A percentile compares a stretch with the other conserved stretches of the same genome.
Evolutionary conservation across 1,140 invertebrate genomes (phyloP).

Genomic region (Galendromus occidentalis): DNA sequence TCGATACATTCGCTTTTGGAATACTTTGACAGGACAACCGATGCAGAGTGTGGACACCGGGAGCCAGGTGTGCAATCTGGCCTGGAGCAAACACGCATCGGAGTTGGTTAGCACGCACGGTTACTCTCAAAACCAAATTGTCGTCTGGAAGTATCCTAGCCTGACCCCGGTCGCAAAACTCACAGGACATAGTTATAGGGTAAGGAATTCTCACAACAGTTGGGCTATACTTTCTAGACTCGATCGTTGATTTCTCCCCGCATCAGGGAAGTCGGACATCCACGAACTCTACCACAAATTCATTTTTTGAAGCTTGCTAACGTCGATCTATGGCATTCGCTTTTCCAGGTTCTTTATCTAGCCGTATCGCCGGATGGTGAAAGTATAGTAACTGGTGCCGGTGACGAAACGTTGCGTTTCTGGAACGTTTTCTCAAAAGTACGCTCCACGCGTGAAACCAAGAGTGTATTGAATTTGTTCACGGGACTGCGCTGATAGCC

Average conservation of each 20-base stretch:
- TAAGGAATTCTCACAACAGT: slow-evolving; percentile 28
- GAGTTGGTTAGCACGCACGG: slow-evolving; percentile 97
- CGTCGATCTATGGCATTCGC: neutral
- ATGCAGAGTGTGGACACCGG: slow-evolving; percentile 97
- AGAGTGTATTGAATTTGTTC: slow-evolving; percentile 1
- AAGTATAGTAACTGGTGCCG: slow-evolving; percentile 95
- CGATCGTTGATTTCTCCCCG: neutral
- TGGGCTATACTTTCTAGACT: neutral
- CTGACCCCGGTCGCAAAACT: slow-evolving; percentile 91
- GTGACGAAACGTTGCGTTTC: slow-evolving; percentile 93
- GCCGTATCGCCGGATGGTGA: slow-evolving; percentile 97
- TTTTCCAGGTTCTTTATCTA: slow-evolving; percentile 17
- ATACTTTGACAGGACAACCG: slow-evolving; percentile 93
- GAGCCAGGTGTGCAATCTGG: slow-evolving; percentile 93
- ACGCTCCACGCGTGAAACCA: slow-evolving; percentile 35
- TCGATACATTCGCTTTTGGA: slow-evolving; percentile 95
- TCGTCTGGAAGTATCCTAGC: slow-evolving; percentile 98
- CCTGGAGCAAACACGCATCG: slow-evolving; percentile 96
- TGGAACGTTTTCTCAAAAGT: slow-evolving; percentile 99
- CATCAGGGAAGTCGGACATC: no score
- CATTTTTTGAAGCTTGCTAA: no score
- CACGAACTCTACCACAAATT: neutral
- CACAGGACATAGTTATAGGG: slow-evolving; percentile 90
- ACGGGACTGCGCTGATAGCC: neutral
- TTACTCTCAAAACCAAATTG: slow-evolving; percentile 97